These are phyloP conservation scores for Polyommatus icarus DNA, from an alignment of 2,888 invertebrate species.

Conservation along the genomic window DNA sequence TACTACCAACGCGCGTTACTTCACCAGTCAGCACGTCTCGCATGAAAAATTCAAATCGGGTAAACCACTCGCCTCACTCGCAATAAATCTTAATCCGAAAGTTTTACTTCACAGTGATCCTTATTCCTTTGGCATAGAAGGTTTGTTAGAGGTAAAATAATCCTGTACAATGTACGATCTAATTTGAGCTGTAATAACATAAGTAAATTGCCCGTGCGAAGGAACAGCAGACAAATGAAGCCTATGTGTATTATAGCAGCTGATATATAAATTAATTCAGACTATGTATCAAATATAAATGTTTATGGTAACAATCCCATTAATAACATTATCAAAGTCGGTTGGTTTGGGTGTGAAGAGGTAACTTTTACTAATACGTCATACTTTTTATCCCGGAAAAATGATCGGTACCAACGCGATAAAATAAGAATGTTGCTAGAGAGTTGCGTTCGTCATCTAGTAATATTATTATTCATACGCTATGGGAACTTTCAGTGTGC, in stretches of 20 bases:
- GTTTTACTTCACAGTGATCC: background rate
- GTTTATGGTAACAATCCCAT: background rate
- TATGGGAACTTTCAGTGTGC: too few species aligned
- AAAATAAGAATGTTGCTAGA: too few species aligned
- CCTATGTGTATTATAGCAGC: conserved; percentile 32
- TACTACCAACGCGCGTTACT: background rate
- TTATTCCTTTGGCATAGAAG: background rate
- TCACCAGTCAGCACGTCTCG: background rate
- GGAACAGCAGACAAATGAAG: conserved; percentile 37
- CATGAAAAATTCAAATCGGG: conserved; percentile 3
- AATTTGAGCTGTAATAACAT: conserved; percentile 35
- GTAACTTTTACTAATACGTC: too few species aligned
- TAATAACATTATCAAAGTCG: too few species aligned
- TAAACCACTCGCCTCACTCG: background rate
- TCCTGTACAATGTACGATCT: conserved; percentile 13
- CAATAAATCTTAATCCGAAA: background rate
- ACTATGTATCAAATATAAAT: background rate
- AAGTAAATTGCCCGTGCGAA: conserved; percentile 37
- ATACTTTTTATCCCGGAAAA: too few species aligned
- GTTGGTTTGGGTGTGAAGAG: too few species aligned
- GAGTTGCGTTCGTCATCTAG: too few species aligned
- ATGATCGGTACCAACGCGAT: too few species aligned
- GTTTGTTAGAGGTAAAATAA: background rate
- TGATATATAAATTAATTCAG: background rate
- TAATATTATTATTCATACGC: too few species aligned